Percentiles rank a stretch among this genome's conserved stretches.
These are phyloP conservation scores for Forbesichthys papilliferus DNA, from an alignment of 2,113 vertebrate species.

Conservation along the genomic window DNA sequence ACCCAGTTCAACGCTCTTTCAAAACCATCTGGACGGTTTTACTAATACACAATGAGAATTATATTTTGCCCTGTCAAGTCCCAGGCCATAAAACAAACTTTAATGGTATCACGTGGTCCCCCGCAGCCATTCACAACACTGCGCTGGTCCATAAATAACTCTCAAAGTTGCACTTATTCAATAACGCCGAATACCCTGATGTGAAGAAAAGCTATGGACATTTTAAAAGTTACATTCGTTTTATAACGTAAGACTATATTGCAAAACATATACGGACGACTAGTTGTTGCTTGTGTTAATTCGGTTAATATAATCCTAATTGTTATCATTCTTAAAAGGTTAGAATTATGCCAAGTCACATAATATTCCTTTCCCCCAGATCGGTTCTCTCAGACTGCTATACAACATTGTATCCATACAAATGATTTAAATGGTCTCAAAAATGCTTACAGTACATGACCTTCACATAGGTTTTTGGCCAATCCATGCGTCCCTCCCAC, in stretches of 20 bases:
- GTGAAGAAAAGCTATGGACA: slow-evolving; percentile 55
- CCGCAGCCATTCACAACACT: slow-evolving; percentile 95
- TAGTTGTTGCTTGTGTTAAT: background rate
- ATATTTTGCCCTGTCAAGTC: slow-evolving; percentile 99
- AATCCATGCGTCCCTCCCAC: slow-evolving; percentile 33
- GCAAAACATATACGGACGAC: background rate
- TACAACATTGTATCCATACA: background rate
- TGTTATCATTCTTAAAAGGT: background rate
- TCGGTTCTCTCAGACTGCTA: too few relatives aligned
- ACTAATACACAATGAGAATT: slow-evolving; percentile 99
- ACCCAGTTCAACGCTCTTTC: slow-evolving; percentile 81
- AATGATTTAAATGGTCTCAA: background rate
- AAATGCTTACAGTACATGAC: too few relatives aligned
- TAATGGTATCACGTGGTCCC: slow-evolving; percentile 99
- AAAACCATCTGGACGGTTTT: slow-evolving; percentile 94
- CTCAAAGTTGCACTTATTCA: slow-evolving; percentile 90
- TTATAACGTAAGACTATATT: background rate
- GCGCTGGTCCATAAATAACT: slow-evolving; percentile 98
- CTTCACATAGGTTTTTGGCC: slow-evolving; percentile 47
- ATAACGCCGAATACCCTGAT: slow-evolving; percentile 76
- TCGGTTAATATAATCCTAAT: background rate
- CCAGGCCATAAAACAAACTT: slow-evolving; percentile 99
- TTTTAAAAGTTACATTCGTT: slow-evolving; percentile 23
- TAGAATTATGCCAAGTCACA: background rate
- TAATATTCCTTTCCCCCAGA: background rate